Percentiles rank a stretch among this genome's conserved stretches.
Conservation (phyloP, 2,113 vertebrate genomes). For the Melanostigma gelatinosum region DNA sequence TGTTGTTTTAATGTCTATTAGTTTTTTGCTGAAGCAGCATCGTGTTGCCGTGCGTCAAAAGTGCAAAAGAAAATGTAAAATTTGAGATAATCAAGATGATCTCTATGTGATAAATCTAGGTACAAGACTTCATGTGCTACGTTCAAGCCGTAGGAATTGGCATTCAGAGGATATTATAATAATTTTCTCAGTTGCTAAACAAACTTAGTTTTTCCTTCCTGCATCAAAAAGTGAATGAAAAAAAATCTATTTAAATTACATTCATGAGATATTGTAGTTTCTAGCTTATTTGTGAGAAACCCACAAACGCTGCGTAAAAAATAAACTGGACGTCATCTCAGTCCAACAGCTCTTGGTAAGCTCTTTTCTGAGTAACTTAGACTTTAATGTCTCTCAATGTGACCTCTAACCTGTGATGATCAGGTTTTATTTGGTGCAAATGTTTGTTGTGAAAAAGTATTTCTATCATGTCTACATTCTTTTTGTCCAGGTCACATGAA, state of each 20-base stretch:
- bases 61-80: not conserved
- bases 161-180: not conserved
- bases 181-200: not conserved
- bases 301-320: no score
- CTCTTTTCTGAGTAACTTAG: not conserved
- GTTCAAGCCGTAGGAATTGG: not conserved
- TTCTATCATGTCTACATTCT: not conserved
- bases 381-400: not conserved
- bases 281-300: not conserved
- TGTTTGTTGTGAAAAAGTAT: no score
- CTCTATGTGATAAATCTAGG: not conserved
- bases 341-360: not conserved
- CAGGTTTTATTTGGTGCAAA: not conserved
- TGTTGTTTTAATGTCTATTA: not conserved
- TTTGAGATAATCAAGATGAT: not conserved
- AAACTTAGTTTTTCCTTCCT: not conserved
- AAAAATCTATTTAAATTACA: not conserved
- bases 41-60: constrained; percentile 42
- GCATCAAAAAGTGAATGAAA: not conserved
- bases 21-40: not conserved
- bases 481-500: not conserved
- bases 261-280: not conserved
- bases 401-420: not conserved
- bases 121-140: not conserved
- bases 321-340: not conserved